Percentiles rank a stretch among this genome's conserved stretches.
Evolutionary conservation across 2,797 vertebrate genomes (phyloP).

Genomic region (Amblyraja radiata): DNA sequence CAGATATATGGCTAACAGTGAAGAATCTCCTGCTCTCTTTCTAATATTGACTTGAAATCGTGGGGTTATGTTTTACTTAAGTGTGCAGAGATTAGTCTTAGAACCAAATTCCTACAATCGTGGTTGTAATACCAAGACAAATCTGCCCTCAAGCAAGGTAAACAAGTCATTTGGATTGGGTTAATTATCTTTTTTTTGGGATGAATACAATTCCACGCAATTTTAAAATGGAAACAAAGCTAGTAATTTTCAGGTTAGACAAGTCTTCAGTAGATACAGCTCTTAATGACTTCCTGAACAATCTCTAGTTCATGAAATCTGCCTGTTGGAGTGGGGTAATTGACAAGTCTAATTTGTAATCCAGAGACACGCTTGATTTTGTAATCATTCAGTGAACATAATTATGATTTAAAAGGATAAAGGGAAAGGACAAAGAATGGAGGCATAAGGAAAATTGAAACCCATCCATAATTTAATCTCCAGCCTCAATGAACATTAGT

Average conservation of each 20-base stretch:
- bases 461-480: constrained; percentile 19
- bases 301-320: constrained; percentile 9
- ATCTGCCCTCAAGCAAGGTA: neutral
- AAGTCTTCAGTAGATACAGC: neutral
- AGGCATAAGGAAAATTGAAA: constrained; percentile 8
- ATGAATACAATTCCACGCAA: neutral
- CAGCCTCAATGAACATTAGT: constrained; percentile 12
- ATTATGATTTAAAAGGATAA: constrained; percentile 16
- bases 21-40: no score
- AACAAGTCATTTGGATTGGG: neutral
- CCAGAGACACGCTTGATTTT: constrained; percentile 14
- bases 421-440: neutral
- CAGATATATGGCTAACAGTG: no score
- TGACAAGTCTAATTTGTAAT: constrained; percentile 30
- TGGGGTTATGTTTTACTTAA: no score
- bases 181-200: neutral
- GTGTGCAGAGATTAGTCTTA: no score
- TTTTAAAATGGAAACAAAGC: constrained; percentile 12
- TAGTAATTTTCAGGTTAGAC: neutral
- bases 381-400: constrained; percentile 23
- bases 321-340: constrained; percentile 11
- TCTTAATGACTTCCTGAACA: neutral
- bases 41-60: no score
- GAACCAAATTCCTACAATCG: neutral
- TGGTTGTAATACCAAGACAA: neutral